These are phyloP conservation scores for Platichthys stellatus DNA, from an alignment of 2,113 vertebrate genomes.

Conservation along the genomic window DNA sequence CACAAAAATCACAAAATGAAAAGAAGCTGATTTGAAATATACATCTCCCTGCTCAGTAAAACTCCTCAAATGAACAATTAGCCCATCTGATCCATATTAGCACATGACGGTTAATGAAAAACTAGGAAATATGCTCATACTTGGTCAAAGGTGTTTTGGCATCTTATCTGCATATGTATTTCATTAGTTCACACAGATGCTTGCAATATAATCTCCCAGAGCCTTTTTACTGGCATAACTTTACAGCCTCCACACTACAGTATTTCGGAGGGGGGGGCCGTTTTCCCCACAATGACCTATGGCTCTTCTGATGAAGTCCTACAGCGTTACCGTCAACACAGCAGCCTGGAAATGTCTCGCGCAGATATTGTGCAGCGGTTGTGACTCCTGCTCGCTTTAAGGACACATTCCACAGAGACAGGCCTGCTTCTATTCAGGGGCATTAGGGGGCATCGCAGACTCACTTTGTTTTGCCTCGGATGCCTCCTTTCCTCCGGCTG, in stretches of 20 bases:
- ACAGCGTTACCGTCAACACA: slow-evolving; percentile 50
- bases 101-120: slow-evolving; percentile 48
- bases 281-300: slow-evolving; percentile 60
- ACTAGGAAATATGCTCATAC: slow-evolving; percentile 54
- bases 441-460: slow-evolving; percentile 56
- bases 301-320: slow-evolving; percentile 62
- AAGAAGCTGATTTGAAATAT: slow-evolving; percentile 22
- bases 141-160: slow-evolving; percentile 65
- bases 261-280: slow-evolving; percentile 36
- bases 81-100: slow-evolving; percentile 63
- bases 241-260: slow-evolving; percentile 69
- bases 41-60: slow-evolving; percentile 7
- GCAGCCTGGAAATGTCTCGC: slow-evolving; percentile 35
- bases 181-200: slow-evolving; percentile 79
- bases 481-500: neutral
- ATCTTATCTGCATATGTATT: slow-evolving; percentile 72
- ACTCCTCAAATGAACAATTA: slow-evolving; percentile 35
- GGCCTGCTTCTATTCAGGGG: slow-evolving; percentile 43
- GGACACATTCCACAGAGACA: slow-evolving; percentile 12
- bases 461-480: slow-evolving; percentile 32
- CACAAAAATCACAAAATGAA: slow-evolving; percentile 2
- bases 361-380: slow-evolving; percentile 43
- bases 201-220: slow-evolving; percentile 75
- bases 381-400: slow-evolving; percentile 19
- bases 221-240: slow-evolving; percentile 76